Conservation (phyloP, 2,888 invertebrate genomes). For the Drosophila colorata region DNA sequence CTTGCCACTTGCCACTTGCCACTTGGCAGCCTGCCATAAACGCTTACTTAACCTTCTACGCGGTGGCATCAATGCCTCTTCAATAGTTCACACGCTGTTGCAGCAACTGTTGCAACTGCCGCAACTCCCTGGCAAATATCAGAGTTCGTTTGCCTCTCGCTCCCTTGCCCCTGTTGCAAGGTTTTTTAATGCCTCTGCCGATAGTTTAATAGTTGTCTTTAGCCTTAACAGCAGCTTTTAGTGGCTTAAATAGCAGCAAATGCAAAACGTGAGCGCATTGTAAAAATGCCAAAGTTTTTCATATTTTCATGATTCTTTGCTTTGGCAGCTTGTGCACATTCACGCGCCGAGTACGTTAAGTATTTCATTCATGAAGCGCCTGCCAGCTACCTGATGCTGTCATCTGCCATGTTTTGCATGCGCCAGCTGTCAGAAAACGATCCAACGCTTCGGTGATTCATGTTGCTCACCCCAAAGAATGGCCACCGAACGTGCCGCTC, state of each 20-base stretch:
- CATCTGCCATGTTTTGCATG: conserved; percentile 47
- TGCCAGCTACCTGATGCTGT: conserved; percentile 26
- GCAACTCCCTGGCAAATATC: conserved; percentile 59
- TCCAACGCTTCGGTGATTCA: conserved; percentile 37
- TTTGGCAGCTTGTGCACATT: neutral
- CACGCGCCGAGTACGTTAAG: conserved; percentile 3
- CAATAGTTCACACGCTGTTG: conserved; percentile 62
- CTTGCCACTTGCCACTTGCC: conserved; percentile 31
- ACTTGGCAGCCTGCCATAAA: conserved; percentile 21
- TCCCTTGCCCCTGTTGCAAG: neutral
- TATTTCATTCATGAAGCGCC: conserved; percentile 53
- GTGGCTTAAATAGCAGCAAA: conserved; percentile 10
- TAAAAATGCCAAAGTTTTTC: conserved; percentile 40
- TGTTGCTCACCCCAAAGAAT: conserved; percentile 15
- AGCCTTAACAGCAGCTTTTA: conserved; percentile 30
- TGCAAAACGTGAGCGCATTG: conserved; percentile 51
- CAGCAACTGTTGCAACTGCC: conserved; percentile 22
- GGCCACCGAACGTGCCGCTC: conserved; percentile 1
- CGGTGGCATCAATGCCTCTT: conserved; percentile 18
- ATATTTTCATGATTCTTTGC: conserved; percentile 8
- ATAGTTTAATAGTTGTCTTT: conserved; percentile 49
- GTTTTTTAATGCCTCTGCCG: conserved; percentile 29
- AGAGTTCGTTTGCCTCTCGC: conserved; percentile 59
- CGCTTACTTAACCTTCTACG: conserved; percentile 68
- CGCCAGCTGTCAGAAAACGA: conserved; percentile 26